Evolutionary conservation across 2,888 invertebrate species (phyloP), one percentile per base, ranked within the genome.

Genomic region (Harmothoe impar): DNA sequence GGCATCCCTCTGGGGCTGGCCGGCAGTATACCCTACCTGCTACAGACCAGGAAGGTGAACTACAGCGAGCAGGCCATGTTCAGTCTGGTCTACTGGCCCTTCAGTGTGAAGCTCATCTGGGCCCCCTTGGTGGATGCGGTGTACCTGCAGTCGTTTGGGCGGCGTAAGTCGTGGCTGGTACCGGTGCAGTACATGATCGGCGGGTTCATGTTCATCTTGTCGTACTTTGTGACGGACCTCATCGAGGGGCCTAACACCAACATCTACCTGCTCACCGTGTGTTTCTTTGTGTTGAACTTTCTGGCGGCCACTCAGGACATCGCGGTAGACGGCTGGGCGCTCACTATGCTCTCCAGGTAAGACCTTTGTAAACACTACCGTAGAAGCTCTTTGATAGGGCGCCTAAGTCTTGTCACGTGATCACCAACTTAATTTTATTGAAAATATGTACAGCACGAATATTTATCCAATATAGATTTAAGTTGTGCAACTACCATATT

Each of bases 301-400:
- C 96, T 99, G 94, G 99, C 99, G 7, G 99, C 99, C 0, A 99
- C 99, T 0, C 99, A 99, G 96, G 99, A 99, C 96, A 99, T 99
- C 94, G 99, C 99, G 25, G 99, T 99, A 0, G 99, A 99, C 96
- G 99, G 99, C 33, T 99, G 99, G 99, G 99, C 99, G 0, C 96
- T 99, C 20, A 99, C 99, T 0, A 99, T 99, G 99, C 96, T 99
- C 0, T 98, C 98, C 94, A 98, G 98, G 97, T 98, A 95, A 56
- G 25, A 17, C 3, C 20, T 29, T 23, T n/a, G 20, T 54, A 54
- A 20, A 15, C 54, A 54, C 20, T 54, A 54, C 20, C n/a, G n/a
- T n/a, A n/a, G n/a, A n/a, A n/a, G n/a, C n/a, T n/a, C n/a, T n/a
- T n/a, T n/a, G n/a, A n/a, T n/a, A n/a, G n/a, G n/a, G n/a, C n/a